These are phyloP conservation scores for Prolemur simus DNA, from an alignment of 2,113 vertebrate species.

Conservation along the genomic window DNA sequence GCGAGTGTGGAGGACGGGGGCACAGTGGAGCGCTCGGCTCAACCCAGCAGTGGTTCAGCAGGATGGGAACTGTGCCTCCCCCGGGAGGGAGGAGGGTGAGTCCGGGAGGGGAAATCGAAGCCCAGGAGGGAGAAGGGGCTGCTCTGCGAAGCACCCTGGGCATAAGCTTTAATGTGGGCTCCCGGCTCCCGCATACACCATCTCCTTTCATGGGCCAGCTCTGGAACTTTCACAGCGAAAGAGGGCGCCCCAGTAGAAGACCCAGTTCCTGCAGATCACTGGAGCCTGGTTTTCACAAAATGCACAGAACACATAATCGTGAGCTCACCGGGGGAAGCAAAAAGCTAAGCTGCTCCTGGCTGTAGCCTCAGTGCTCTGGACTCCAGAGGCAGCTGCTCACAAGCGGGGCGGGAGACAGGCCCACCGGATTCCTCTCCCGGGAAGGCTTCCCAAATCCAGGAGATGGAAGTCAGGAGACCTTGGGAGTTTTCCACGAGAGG, in stretches of 20 bases:
- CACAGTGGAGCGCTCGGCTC: no score
- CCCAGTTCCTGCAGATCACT: not conserved
- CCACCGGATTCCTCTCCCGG: not conserved
- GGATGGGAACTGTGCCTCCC: not conserved
- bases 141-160: not conserved
- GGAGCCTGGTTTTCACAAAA: not conserved
- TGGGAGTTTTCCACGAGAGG: not conserved
- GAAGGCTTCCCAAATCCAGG: not conserved
- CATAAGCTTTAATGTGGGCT: not conserved
- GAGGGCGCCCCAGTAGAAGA: not conserved
- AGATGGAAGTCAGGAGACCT: not conserved
- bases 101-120: not conserved
- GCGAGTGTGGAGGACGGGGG: rapidly evolving
- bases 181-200: not conserved
- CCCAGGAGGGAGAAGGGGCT: not conserved
- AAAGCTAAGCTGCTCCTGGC: not conserved
- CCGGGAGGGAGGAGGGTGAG: not conserved
- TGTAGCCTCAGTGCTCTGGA: not conserved
- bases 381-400: not conserved
- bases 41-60: not conserved
- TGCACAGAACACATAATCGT: not conserved
- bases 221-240: not conserved
- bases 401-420: not conserved
- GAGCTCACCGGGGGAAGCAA: not conserved
- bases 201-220: not conserved